Conservation (phyloP, 1,140 invertebrate species). For the Drosophila setifemur region DNA sequence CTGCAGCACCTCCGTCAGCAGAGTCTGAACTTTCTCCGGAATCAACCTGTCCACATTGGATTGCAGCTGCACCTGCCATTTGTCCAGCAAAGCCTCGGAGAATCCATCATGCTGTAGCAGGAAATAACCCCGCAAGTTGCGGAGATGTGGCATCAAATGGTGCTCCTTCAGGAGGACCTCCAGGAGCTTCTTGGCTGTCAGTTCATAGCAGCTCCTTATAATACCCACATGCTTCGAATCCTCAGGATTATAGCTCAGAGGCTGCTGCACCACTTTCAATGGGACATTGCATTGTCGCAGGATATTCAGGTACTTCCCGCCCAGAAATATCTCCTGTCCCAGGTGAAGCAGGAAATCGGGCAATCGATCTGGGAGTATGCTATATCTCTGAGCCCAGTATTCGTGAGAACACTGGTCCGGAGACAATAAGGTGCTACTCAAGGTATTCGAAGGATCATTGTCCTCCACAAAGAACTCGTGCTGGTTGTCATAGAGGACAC, state of each 20-base stretch:
- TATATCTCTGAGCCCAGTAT: conserved; percentile 52
- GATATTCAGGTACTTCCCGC: conserved; percentile 64
- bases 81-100: conserved; percentile 12
- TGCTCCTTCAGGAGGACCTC: conserved; percentile 25
- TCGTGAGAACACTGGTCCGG: conserved; percentile 53
- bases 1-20: conserved; percentile 20
- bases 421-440: conserved; percentile 49
- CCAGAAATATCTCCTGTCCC: conserved; percentile 29
- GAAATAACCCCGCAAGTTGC: conserved; percentile 36
- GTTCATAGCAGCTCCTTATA: conserved; percentile 40
- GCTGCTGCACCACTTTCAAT: conserved; percentile 39
- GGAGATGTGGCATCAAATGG: conserved; percentile 30
- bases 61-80: conserved; percentile 11
- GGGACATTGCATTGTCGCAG: conserved; percentile 56
- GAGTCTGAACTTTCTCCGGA: conserved; percentile 30
- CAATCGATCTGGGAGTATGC: conserved; percentile 21
- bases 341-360: conserved; percentile 37
- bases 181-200: conserved; percentile 50
- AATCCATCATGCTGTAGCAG: conserved; percentile 37
- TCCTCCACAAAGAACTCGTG: conserved; percentile 62
- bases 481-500: conserved; percentile 42
- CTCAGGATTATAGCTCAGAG: conserved; percentile 23
- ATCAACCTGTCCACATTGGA: conserved; percentile 25
- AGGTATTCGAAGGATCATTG: conserved; percentile 11
- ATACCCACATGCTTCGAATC: conserved; percentile 12